phyloP scores from a whole-genome alignment of 1,140 invertebrate species.

The Gryllus bimaculatus region DNA sequence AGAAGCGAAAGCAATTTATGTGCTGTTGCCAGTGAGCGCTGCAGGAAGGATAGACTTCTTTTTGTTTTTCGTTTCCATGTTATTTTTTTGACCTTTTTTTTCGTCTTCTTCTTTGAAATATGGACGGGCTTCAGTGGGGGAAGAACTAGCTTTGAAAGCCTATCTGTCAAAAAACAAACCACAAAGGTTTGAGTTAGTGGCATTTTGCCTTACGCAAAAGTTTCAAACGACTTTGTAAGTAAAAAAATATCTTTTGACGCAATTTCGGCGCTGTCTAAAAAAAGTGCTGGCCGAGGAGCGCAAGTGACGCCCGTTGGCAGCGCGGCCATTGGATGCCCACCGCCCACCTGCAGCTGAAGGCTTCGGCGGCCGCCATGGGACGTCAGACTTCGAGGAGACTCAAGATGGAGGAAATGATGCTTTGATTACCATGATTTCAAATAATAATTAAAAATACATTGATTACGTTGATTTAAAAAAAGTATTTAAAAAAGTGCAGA shows the following conservation, averaged over 20 bases:
- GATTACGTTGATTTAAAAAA: too few species aligned
- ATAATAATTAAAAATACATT: too few species aligned
- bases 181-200: neutral
- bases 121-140: slow-evolving; percentile 4
- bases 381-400: too few species aligned
- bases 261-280: neutral
- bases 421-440: too few species aligned
- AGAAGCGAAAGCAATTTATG: slow-evolving; percentile 20
- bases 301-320: too few species aligned
- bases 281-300: neutral
- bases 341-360: too few species aligned
- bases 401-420: too few species aligned
- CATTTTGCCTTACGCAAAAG: neutral
- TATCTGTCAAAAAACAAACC: slow-evolving; percentile 12
- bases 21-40: slow-evolving; percentile 15
- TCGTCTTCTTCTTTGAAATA: slow-evolving; percentile 12
- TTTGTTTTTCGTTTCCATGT: slow-evolving; percentile 13
- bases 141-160: slow-evolving; percentile 6
- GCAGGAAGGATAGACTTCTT: slow-evolving; percentile 10
- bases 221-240: neutral
- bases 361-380: too few species aligned
- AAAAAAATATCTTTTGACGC: neutral
- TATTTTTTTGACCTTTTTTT: slow-evolving; percentile 10
- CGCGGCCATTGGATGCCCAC: too few species aligned
- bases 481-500: too few species aligned